Conservation (phyloP, 2,888 invertebrate genomes). For the Aphodius granarius region DNA sequence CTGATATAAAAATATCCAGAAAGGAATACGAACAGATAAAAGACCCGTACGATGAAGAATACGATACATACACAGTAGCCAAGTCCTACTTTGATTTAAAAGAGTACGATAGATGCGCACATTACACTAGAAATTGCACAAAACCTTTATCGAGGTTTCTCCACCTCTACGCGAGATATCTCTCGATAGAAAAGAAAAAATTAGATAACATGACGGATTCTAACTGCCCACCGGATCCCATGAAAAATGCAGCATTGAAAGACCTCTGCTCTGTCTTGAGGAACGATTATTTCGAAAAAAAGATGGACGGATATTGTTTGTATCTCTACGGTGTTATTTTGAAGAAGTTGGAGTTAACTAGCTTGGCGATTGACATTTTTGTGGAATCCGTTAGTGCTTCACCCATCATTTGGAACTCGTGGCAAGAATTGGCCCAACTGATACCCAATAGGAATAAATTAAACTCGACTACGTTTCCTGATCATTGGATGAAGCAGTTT, state of each 20-base stretch:
- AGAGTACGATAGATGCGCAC: constrained; percentile 87
- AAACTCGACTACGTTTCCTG: constrained; percentile 68
- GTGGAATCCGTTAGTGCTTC: constrained; percentile 76
- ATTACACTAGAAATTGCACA: constrained; percentile 72
- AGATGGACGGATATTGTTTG: constrained; percentile 83
- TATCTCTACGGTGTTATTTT: constrained; percentile 91
- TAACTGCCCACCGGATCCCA: constrained; percentile 61
- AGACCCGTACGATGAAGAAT: constrained; percentile 62
- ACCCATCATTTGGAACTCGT: constrained; percentile 93
- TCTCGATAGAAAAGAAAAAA: constrained; percentile 88
- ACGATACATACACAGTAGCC: constrained; percentile 74
- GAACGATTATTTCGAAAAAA: constrained; percentile 60
- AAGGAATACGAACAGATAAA: constrained; percentile 57
- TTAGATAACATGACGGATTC: constrained; percentile 74
- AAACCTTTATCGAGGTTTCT: constrained; percentile 78
- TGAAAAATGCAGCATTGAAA: constrained; percentile 58
- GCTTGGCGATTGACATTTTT: constrained; percentile 77
- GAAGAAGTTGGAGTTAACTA: constrained; percentile 80
- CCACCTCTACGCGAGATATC: constrained; percentile 78
- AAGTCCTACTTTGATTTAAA: constrained; percentile 88
- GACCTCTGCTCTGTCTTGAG: constrained; percentile 62
- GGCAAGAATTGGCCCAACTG: constrained; percentile 87
- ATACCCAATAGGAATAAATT: constrained; percentile 72
- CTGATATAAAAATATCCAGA: constrained; percentile 62
- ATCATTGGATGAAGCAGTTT: constrained; percentile 94